A percentile compares a stretch with the other conserved stretches of the same genome.
phyloP scores from a whole-genome alignment of 2,888 invertebrate genomes.

The Stenotaenia linearis region DNA sequence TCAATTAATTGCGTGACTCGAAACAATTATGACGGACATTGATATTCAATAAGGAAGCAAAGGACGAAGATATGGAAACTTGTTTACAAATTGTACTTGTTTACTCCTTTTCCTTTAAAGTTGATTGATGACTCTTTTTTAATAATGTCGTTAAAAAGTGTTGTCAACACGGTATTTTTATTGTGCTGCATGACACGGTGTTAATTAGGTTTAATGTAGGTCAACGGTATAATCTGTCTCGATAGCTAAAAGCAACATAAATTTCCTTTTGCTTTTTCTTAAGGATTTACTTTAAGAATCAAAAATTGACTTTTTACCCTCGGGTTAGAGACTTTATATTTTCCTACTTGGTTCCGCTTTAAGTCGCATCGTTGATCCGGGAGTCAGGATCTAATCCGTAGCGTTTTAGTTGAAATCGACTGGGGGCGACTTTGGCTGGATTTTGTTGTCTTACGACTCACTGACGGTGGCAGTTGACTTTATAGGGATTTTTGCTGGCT shows the following conservation, averaged over 20 bases:
- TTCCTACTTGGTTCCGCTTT: background rate
- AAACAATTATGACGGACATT: background rate
- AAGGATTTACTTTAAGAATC: no score
- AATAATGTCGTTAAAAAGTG: background rate
- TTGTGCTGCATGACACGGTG: no score
- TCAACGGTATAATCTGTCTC: background rate
- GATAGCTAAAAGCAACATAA: background rate
- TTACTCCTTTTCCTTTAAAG: background rate
- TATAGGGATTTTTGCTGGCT: background rate
- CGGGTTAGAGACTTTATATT: no score
- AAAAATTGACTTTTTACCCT: no score
- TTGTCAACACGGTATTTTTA: no score
- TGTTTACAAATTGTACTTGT: no score
- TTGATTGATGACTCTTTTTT: background rate
- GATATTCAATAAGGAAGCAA: no score
- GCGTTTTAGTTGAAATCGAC: background rate
- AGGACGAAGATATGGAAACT: no score
- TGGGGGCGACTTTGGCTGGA: background rate
- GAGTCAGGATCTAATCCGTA: background rate
- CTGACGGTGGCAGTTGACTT: background rate
- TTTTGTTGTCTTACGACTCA: background rate
- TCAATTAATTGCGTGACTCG: background rate
- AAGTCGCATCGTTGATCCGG: background rate
- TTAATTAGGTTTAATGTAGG: background rate
- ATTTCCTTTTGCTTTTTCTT: background rate